phyloP scores from a whole-genome alignment of 2,113 vertebrate genomes.

The Propithecus coquereli region DNA sequence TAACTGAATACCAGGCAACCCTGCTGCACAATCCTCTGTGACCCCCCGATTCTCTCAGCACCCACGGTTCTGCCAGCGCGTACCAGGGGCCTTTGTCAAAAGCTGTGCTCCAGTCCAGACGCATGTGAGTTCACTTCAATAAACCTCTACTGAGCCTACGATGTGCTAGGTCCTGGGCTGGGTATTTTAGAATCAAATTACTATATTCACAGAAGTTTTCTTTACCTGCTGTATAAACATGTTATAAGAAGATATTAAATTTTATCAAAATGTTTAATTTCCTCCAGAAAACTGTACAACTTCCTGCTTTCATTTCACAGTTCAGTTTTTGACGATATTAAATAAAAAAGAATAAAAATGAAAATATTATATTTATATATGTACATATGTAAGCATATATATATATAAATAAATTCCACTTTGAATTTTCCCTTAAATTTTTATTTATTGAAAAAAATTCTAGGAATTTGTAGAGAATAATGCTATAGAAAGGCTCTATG shows the following conservation, averaged over 20 bases:
- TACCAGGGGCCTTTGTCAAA: not conserved
- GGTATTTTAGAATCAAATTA: not conserved
- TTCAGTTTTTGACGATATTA: not conserved
- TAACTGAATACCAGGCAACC: not conserved
- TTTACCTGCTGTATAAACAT: not conserved
- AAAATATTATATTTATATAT: not conserved
- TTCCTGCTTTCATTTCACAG: slow-evolving; percentile 14
- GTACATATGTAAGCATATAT: not conserved
- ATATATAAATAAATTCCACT: not conserved
- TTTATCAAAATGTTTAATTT: not conserved
- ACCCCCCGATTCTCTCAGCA: not conserved
- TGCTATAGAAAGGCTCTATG: not conserved
- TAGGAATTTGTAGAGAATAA: not conserved
- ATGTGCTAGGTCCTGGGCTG: not conserved
- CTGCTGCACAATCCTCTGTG: not conserved
- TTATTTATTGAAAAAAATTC: not conserved
- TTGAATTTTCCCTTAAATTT: not conserved
- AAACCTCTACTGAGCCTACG: not conserved
- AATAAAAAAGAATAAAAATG: not conserved
- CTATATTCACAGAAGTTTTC: not conserved
- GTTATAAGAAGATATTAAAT: not conserved
- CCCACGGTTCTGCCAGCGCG: not conserved
- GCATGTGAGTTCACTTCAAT: too few species aligned
- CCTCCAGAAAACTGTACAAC: not conserved
- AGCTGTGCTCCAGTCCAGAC: not conserved